phyloP scores from a whole-genome alignment of 2,797 vertebrate genomes.

The Apogon talboti region DNA sequence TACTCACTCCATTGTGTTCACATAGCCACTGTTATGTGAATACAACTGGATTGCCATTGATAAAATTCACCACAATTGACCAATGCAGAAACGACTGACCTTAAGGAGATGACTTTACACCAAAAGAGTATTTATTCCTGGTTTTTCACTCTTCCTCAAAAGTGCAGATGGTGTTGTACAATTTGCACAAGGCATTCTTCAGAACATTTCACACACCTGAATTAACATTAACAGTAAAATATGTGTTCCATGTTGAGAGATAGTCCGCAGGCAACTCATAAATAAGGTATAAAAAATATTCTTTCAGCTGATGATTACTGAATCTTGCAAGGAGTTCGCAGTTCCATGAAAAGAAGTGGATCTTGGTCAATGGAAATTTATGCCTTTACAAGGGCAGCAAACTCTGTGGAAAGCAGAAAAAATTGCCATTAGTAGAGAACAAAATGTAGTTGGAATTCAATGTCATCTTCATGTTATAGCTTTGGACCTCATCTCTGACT shows the following conservation, averaged over 20 bases:
- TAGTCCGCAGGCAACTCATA: conserved; percentile 83
- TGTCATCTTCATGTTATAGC: neutral
- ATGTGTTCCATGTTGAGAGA: conserved; percentile 81
- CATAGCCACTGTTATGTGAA: conserved; percentile 20
- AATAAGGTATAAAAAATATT: conserved; percentile 89
- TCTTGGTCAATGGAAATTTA: conserved; percentile 85
- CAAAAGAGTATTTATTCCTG: conserved; percentile 89
- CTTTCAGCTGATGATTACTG: conserved; percentile 82
- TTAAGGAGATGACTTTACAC: conserved; percentile 72
- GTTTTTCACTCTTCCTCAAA: conserved; percentile 87
- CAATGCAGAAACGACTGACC: conserved; percentile 49
- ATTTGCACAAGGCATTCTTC: conserved; percentile 81
- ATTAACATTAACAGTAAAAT: conserved; percentile 72
- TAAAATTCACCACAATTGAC: neutral
- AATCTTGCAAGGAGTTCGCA: conserved; percentile 77
- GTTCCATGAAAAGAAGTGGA: conserved; percentile 82
- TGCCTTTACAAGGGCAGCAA: conserved; percentile 84
- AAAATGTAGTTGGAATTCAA: conserved; percentile 21
- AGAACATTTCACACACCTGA: conserved; percentile 78
- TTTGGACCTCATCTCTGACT: conserved; percentile 17
- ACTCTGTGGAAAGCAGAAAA: conserved; percentile 82
- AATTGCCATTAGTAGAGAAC: conserved; percentile 66
- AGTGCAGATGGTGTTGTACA: conserved; percentile 82
- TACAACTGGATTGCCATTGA: neutral
- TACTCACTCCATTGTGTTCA: conserved; percentile 27